phyloP scores from a whole-genome alignment of 2,113 vertebrate genomes.

The Gasterosteus aculeatus region DNA sequence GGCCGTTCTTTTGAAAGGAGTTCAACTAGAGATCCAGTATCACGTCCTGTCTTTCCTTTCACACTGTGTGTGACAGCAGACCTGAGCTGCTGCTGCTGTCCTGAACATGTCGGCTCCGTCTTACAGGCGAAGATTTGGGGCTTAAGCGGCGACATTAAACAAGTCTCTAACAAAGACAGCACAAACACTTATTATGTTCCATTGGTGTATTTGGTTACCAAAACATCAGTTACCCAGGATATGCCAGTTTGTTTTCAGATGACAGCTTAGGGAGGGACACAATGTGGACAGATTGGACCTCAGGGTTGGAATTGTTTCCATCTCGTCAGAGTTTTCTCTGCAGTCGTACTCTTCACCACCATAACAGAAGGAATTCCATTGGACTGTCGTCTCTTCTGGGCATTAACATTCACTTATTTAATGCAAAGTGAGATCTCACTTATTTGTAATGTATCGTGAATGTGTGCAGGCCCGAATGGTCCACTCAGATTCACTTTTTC shows the following conservation, averaged over 20 bases:
- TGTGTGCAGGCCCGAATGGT: slow-evolving; percentile 11
- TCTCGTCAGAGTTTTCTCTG: slow-evolving; percentile 37
- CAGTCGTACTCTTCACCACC: slow-evolving; percentile 23
- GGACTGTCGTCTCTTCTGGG: slow-evolving; percentile 46
- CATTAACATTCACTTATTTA: slow-evolving; percentile 35
- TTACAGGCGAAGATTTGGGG: background rate
- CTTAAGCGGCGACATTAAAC: slow-evolving; percentile 35
- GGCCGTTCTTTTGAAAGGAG: slow-evolving; percentile 22
- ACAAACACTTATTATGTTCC: slow-evolving; percentile 26
- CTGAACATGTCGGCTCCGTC: no score
- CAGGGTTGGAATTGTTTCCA: slow-evolving; percentile 62
- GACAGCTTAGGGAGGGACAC: slow-evolving; percentile 37
- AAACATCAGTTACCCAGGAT: slow-evolving; percentile 26
- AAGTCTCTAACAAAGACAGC: slow-evolving; percentile 13
- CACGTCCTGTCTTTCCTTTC: slow-evolving; percentile 27
- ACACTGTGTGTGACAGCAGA: slow-evolving; percentile 31
- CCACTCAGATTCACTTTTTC: background rate
- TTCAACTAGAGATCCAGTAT: slow-evolving; percentile 54
- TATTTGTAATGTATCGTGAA: slow-evolving; percentile 17
- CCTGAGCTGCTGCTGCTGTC: background rate
- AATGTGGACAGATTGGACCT: slow-evolving; percentile 53
- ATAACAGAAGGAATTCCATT: slow-evolving; percentile 43
- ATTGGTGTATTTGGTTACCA: slow-evolving; percentile 54
- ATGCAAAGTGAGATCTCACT: slow-evolving; percentile 9
- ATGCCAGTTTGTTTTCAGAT: slow-evolving; percentile 59